Evolutionary conservation across 2,888 invertebrate species (phyloP).

Genomic region (Clanis bilineata): DNA sequence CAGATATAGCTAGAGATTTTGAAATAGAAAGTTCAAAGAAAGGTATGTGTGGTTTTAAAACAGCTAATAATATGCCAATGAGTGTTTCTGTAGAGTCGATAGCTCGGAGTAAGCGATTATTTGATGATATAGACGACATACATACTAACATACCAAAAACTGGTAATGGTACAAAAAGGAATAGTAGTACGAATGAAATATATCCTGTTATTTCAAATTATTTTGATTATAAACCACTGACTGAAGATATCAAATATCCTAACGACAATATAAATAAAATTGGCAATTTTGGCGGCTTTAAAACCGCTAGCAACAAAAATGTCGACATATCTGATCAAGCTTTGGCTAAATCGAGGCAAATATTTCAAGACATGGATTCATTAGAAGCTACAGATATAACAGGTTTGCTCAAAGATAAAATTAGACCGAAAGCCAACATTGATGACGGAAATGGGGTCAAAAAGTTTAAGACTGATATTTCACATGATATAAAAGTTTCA

Average conservation of each 20-base stretch:
- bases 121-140: conserved; percentile 42
- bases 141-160: neutral
- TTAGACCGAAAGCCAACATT: neutral
- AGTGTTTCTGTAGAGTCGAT: conserved; percentile 45
- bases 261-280: neutral
- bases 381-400: neutral
- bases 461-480: neutral
- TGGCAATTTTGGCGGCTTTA: conserved; percentile 8
- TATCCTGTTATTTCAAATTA: neutral
- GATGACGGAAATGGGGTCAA: neutral
- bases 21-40: neutral
- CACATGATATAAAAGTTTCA: neutral
- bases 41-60: conserved; percentile 36
- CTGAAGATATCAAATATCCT: neutral
- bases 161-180: neutral
- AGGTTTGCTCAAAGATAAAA: neutral
- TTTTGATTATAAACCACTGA: neutral
- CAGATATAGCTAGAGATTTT: neutral
- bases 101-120: conserved; percentile 46
- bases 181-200: neutral
- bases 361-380: conserved; percentile 33
- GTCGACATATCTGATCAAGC: conserved; percentile 31
- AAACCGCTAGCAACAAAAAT: conserved; percentile 33
- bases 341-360: conserved; percentile 33
- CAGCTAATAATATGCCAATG: conserved; percentile 39